phyloP scores from a whole-genome alignment of 2,888 invertebrate species.

The Blera fallax region DNA sequence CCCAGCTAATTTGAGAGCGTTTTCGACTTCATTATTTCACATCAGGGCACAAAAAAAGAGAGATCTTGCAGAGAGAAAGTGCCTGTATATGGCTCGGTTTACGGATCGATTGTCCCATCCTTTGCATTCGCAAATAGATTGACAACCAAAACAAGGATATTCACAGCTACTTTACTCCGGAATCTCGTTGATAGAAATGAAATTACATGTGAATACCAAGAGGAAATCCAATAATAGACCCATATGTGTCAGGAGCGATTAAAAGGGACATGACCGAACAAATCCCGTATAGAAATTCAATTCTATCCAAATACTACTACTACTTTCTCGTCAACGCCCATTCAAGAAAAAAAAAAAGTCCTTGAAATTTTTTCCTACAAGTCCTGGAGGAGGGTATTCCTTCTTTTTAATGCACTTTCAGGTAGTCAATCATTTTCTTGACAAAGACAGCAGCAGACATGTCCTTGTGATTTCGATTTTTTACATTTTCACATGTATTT shows the following conservation, averaged over 20 bases:
- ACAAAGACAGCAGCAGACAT: background rate
- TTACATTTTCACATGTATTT: slow-evolving; percentile 6
- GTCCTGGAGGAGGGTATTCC: background rate
- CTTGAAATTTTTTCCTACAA: background rate
- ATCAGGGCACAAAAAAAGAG: background rate
- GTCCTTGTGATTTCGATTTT: slow-evolving; percentile 1
- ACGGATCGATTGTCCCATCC: too few relatives aligned
- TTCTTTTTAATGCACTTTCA: background rate
- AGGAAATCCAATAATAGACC: background rate
- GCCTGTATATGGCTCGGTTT: background rate
- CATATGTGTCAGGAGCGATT: slow-evolving; percentile 3
- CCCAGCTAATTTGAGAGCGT: background rate
- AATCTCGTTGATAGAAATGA: background rate
- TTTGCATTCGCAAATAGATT: background rate
- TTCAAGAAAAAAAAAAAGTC: background rate
- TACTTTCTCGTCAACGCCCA: slow-evolving; percentile 6
- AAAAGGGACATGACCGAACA: background rate
- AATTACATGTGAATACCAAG: background rate
- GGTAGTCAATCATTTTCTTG: slow-evolving; percentile 10
- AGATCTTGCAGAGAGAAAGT: too few relatives aligned
- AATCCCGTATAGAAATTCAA: background rate
- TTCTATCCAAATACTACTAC: background rate
- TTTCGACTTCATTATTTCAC: background rate
- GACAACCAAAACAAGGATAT: too few relatives aligned
- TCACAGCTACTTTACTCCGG: background rate